Percentiles rank a stretch among this genome's conserved stretches.
phyloP scores from a whole-genome alignment of 1,140 invertebrate species.

The Euwallacea similis region DNA sequence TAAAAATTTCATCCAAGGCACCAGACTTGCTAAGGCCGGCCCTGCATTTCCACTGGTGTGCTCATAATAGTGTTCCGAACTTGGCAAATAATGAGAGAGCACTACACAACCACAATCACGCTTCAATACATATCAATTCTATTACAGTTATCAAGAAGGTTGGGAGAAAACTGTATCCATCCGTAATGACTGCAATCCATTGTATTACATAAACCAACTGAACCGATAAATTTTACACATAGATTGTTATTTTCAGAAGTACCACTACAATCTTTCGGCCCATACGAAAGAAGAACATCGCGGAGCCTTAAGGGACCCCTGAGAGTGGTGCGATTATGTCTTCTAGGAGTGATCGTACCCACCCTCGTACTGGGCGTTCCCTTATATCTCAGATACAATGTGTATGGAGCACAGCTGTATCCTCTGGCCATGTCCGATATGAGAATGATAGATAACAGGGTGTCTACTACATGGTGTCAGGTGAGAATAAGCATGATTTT shows the following conservation, averaged over 20 bases:
- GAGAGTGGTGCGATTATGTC: slow-evolving; percentile 63
- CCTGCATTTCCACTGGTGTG: too few species aligned
- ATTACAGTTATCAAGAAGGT: too few species aligned
- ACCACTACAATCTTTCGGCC: slow-evolving; percentile 39
- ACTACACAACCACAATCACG: too few species aligned
- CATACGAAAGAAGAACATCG: slow-evolving; percentile 29
- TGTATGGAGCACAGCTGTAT: slow-evolving; percentile 69
- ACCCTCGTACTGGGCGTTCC: slow-evolving; percentile 66
- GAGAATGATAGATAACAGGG: slow-evolving; percentile 68
- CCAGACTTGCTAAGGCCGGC: too few species aligned
- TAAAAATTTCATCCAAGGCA: too few species aligned
- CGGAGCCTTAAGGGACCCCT: slow-evolving; percentile 59
- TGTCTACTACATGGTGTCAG: slow-evolving; percentile 80
- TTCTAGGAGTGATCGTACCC: slow-evolving; percentile 67
- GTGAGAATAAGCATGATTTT: slow-evolving; percentile 45
- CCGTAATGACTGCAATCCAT: too few species aligned
- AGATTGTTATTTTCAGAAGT: slow-evolving; percentile 30
- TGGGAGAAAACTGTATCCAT: too few species aligned
- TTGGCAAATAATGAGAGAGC: too few species aligned
- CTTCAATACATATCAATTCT: too few species aligned
- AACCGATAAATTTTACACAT: too few species aligned
- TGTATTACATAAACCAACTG: too few species aligned
- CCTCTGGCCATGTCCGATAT: slow-evolving; percentile 77
- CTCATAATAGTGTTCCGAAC: too few species aligned
- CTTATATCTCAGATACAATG: slow-evolving; percentile 67